Evolutionary conservation across 1,140 invertebrate species (phyloP).

Genomic region (Penaeus vannamei): DNA sequence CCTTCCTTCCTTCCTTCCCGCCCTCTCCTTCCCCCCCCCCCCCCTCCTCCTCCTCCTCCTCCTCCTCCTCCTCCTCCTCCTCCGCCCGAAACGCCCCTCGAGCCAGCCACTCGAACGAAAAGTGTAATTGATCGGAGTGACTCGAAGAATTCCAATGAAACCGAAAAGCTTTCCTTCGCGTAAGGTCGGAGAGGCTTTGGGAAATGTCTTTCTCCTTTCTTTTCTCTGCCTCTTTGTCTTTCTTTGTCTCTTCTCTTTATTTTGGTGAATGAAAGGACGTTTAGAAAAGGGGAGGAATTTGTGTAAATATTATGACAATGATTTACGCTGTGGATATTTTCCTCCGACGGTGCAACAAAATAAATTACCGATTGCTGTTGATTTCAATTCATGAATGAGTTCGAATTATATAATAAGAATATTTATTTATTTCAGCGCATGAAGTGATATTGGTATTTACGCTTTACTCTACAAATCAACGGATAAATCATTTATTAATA

Average conservation of each 20-base stretch:
- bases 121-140: constrained; percentile 53
- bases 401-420: no score
- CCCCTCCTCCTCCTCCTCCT: background rate
- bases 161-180: background rate
- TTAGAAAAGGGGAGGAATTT: no score
- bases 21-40: background rate
- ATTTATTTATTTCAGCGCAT: no score
- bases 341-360: no score
- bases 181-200: background rate
- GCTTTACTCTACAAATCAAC: no score
- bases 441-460: no score
- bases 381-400: no score
- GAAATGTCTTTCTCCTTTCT: background rate
- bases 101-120: constrained; percentile 50
- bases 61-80: constrained; percentile 18
- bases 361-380: no score
- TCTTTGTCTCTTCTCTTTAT: background rate
- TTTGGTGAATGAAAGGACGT: no score
- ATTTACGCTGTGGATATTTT: no score
- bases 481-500: no score
- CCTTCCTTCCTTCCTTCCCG: background rate
- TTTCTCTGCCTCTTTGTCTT: constrained; percentile 40
- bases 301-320: no score
- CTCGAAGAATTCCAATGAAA: constrained; percentile 56
- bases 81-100: background rate